Evolutionary conservation across 1,140 invertebrate genomes (phyloP).

Genomic region (Catajapyx aquilonaris): DNA sequence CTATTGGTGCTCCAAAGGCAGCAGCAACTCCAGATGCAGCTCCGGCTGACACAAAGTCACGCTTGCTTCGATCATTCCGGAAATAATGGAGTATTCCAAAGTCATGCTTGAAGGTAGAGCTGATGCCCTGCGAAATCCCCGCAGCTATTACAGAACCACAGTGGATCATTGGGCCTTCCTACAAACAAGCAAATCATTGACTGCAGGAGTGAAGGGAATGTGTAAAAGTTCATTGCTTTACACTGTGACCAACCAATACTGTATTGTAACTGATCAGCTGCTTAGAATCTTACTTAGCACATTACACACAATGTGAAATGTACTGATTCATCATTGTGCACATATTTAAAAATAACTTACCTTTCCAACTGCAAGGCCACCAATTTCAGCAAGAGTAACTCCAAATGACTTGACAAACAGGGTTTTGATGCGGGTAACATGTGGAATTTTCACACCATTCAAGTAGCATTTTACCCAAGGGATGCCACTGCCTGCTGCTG

Average conservation of each 20-base stretch:
- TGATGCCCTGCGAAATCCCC: constrained; percentile 93
- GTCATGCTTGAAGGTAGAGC: constrained; percentile 69
- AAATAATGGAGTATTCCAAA: constrained; percentile 77
- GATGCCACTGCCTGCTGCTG: constrained; percentile 90
- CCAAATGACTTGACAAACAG: constrained; percentile 82
- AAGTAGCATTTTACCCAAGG: constrained; percentile 98
- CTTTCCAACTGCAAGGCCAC: constrained; percentile 90
- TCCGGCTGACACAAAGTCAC: constrained; percentile 94
- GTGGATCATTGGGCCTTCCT: constrained; percentile 99
- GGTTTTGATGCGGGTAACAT: constrained; percentile 84
- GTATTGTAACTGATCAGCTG: no score
- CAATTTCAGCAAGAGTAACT: constrained; percentile 80
- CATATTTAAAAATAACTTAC: no score
- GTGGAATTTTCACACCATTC: constrained; percentile 92
- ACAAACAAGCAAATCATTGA: constrained; percentile 15
- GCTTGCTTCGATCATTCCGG: constrained; percentile 88
- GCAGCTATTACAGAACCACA: constrained; percentile 91
- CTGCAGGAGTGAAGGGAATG: no score
- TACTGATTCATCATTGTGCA: no score
- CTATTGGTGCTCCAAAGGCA: constrained; percentile 85
- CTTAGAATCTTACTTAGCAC: no score
- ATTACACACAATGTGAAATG: no score
- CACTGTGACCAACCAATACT: no score
- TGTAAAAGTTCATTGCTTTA: no score
- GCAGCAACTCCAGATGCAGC: constrained; percentile 91